These are phyloP conservation scores for Polyommatus icarus DNA, from an alignment of 2,888 invertebrate species.

Conservation along the genomic window DNA sequence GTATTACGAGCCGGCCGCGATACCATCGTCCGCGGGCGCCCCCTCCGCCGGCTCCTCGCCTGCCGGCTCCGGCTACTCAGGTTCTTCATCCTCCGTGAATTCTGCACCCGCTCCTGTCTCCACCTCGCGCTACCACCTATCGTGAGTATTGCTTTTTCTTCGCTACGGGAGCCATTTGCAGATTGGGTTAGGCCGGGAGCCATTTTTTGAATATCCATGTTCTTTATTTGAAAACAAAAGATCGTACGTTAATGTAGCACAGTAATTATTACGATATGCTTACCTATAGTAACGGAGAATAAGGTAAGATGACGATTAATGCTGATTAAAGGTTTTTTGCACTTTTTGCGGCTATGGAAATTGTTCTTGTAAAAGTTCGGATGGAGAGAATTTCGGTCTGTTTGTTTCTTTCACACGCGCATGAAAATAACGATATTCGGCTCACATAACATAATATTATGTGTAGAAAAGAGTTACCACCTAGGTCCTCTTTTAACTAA, in stretches of 20 bases:
- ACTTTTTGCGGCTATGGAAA: no score
- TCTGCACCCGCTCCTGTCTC: conserved; percentile 66
- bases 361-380: no score
- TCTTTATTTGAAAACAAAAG: not conserved
- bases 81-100: conserved; percentile 82
- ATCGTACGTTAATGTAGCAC: not conserved
- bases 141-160: conserved; percentile 63
- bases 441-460: no score
- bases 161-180: conserved; percentile 45
- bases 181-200: conserved; percentile 40
- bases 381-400: no score
- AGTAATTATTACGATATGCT: not conserved
- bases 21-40: conserved; percentile 82
- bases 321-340: no score
- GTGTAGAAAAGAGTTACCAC: no score
- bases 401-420: no score
- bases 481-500: no score
- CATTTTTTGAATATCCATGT: not conserved
- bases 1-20: conserved; percentile 93
- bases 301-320: no score
- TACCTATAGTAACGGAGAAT: not conserved
- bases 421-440: no score
- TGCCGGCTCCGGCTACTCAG: conserved; percentile 82
- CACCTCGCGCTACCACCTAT: conserved; percentile 71
- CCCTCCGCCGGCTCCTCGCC: conserved; percentile 78